Evolutionary conservation across 2,888 invertebrate species (phyloP), one percentile per base, ranked within the genome.

Genomic region (Ganaspis brasiliensis): DNA sequence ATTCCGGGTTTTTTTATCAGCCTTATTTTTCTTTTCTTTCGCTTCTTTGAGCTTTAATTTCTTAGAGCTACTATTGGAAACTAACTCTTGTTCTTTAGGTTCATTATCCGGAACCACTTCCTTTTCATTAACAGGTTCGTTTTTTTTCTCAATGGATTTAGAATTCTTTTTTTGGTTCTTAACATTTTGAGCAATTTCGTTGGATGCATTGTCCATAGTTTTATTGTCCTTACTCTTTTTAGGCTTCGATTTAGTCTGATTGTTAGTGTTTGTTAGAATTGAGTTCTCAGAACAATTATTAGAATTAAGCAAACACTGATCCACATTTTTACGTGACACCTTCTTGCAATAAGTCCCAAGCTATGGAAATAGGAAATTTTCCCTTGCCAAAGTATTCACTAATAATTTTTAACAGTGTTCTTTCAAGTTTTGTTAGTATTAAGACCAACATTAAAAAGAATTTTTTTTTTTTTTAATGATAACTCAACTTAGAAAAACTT

Each of bases 11-110:
- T 87, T 91, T 83, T 90, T 91, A 80, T 91, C 90, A 24, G 89
- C 88, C 81, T 91, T 91, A 83, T 89, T 90, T 78, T 87, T 89
- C 84, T 91, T 91, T 72, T 91, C 91, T 84, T 92, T 91, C 52
- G 85, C 86, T 79, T 91, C 90, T 85, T 91, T 91, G n/a, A 86
- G 85, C 70, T 88, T 89, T 71, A 80, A 83, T 52, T 86, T 84
- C 59, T 84, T 84, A 35, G 81, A 78, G 24, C 10, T 45, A 31
- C 26, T 19, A 67, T 31, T 19, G 14, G 67, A n/a, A 67, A 45
- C 24, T 19, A 56, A 3, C n/a, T 67, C 67, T 40, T 24, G 21
- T n/a, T 45, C 67, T 40, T 67, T 67, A 14, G 21, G 24, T 14
- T 67, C 24, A 40, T 81, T 81, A 67, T 75, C 80, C 2, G 72